phyloP scores from a whole-genome alignment of 2,113 vertebrate genomes.

The Cepphus grylle region DNA sequence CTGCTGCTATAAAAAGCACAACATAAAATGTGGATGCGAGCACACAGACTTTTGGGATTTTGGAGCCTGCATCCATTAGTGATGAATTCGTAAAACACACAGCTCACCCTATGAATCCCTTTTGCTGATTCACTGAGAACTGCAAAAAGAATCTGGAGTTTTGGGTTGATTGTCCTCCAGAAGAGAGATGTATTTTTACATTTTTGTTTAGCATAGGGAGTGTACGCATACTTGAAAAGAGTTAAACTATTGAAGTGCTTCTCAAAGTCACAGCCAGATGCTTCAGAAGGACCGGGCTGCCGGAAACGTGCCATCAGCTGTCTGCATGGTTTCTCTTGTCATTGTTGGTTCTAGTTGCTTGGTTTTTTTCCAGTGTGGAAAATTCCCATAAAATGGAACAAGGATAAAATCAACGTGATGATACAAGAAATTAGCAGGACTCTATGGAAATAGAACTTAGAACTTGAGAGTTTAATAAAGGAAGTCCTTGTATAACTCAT shows the following conservation, averaged over 20 bases:
- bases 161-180: neutral
- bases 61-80: neutral
- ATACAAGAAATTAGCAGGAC: neutral
- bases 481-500: neutral
- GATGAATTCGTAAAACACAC: neutral
- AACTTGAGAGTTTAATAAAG: neutral
- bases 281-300: neutral
- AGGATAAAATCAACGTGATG: neutral
- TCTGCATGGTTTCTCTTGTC: neutral
- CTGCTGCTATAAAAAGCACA: neutral
- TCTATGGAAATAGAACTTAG: neutral
- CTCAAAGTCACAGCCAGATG: neutral
- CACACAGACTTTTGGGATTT: neutral
- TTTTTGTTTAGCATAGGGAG: neutral
- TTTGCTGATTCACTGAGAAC: neutral
- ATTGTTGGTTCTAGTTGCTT: neutral
- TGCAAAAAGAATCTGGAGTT: neutral
- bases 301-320: neutral
- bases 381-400: neutral
- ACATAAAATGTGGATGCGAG: neutral
- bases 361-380: neutral
- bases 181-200: neutral
- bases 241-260: neutral
- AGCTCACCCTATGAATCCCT: neutral
- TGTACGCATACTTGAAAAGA: neutral